Conservation (phyloP, 1,140 invertebrate genomes). For the Cryptotermes secundus region DNA sequence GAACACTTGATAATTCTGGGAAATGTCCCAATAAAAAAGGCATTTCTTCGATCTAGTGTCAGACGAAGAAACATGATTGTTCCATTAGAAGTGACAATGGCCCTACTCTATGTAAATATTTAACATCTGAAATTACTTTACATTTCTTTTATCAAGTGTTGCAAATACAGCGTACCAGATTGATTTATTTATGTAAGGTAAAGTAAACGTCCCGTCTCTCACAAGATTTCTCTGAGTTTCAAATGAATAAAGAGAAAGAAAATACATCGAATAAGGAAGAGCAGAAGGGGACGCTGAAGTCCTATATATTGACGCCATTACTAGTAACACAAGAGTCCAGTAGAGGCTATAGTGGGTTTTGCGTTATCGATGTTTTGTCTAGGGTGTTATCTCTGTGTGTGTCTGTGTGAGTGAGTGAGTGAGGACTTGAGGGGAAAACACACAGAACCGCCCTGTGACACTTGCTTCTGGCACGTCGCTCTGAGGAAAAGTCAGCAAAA, state of each 20-base stretch:
- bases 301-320: not conserved
- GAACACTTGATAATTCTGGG: too few species aligned
- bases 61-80: not conserved
- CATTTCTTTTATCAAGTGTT: not conserved
- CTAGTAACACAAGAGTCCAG: not conserved
- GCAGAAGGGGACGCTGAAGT: not conserved
- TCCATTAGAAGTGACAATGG: not conserved
- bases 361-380: not conserved
- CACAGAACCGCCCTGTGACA: not conserved
- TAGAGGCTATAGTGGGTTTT: not conserved
- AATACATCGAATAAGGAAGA: not conserved
- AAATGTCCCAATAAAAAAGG: not conserved
- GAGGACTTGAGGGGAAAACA: not conserved
- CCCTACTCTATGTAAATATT: not conserved
- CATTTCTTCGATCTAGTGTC: not conserved
- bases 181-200: slow-evolving; percentile 5
- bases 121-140: not conserved
- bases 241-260: not conserved
- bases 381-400: not conserved
- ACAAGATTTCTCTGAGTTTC: not conserved
- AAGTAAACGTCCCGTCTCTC: not conserved
- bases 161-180: not conserved
- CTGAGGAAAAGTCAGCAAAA: not conserved
- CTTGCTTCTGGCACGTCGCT: not conserved
- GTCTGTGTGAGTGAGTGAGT: not conserved